Base-by-base conservation (phyloP, 2,888 invertebrate species). In the Apodemia duryi region DNA sequence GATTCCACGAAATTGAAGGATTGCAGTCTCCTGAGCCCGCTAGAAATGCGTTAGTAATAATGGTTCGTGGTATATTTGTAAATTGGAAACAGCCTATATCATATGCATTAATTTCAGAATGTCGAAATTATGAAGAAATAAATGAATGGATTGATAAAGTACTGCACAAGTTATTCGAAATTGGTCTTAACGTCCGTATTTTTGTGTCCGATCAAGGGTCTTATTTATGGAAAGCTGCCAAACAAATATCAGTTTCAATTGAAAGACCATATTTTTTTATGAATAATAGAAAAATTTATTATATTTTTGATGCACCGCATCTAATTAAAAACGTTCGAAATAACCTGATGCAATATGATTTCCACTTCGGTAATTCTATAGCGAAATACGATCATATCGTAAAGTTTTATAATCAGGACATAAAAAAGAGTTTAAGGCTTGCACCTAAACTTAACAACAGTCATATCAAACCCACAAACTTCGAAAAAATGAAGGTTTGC, bases 271-370 rank as follows among this genome's bases (percentile, higher is more conserved):
- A 73, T 69, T 78, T 77, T 57, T 70, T 65, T 63, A 62, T 77
- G 21, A 69, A 68, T 63, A 35, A 65, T 51, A 51, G 13, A 67
- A 79, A 76, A 69, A 73, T 76, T 41, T 77, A 71, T 64, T 75
- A 76, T 62, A 72, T 80, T 66, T 77, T 76, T 71, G 76, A 77
- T 67, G 69, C 73, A 61, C 75, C 72, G 0, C 71, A 75, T 69
- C 67, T 78, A 9, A 69, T 79, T 29, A 77, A 75, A 72, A 38
- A 57, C 5, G 69, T 77, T 51, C 72, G 75, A 1, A 74, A 72
- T 52, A 65, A 70, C 62, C 72, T 79, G 6, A 74, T 75, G 21
- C 0, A n/a, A 3, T 72, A 49, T 49, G 71, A 79, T 43, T 76
- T 77, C 65, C 69, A 73, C 29, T 79, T 74, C 63, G 52, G 69